Base-by-base conservation (phyloP, 2,797 vertebrate species). In the Lycodopsis pacificus region DNA sequence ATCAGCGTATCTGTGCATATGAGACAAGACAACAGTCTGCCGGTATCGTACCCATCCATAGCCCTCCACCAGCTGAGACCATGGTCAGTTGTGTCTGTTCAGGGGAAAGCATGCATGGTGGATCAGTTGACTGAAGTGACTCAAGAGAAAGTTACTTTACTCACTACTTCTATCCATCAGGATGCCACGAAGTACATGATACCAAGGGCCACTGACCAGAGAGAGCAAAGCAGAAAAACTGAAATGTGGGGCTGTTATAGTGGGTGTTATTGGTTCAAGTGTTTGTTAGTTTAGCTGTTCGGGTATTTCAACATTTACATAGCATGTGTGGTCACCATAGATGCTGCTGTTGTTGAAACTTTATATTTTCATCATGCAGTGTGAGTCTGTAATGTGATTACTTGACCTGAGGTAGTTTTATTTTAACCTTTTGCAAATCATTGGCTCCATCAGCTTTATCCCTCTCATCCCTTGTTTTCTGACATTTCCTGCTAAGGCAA, bases 401-500 rank as follows among this genome's bases (percentile, higher is more conserved):
- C 34, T 76, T 71, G 51, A 82, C 73, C 75, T 56, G 49, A 62
- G 32, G 48, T 54, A 32, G 57, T 83, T 80, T 80, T 20, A 30
- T 62, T 83, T 70, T 73, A 75, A 79, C 79, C 73, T 73, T 44
- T 73, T 70, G n/a, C 25, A 46, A 49, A 80, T 51, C 42, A 64
- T 76, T 54, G 62, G 59, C 38, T 59, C 8, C 49, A 44, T 71
- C 48, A 76, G 65, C 66, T 65, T 80, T 44, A 59, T 9, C 66
- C 44, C 11, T 0, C 12, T 22, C 73, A 44, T 68, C 42, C 57
- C 38, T 25, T 11, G 25, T 61, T 74, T 76, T 57, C 14, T 22
- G 12, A 54, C 63, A 59, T 76, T 71, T 72, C 48, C 11, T 38
- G 20, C 20, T 25, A 13, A 70, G 48, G 53, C 74, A 32, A 59